A percentile compares a stretch with the other conserved stretches of the same genome.
Evolutionary conservation across 2,888 invertebrate species (phyloP).

Genomic region (Andrena bicolor): DNA sequence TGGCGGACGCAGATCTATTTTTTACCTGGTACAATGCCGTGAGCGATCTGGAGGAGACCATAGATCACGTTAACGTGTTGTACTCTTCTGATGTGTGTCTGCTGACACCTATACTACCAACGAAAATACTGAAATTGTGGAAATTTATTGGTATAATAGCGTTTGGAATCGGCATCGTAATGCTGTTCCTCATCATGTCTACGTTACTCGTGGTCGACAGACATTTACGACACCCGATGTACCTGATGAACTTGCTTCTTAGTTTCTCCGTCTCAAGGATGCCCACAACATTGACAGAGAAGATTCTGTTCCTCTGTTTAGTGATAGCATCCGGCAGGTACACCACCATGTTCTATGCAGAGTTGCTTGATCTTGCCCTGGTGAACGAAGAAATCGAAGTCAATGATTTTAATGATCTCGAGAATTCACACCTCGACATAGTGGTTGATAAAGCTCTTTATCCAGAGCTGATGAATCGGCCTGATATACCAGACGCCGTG

Average conservation of each 20-base stretch:
- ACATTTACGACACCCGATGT: neutral
- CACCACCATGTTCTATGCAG: conserved; percentile 17
- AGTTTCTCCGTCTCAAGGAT: conserved; percentile 8
- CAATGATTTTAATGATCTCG: conserved; percentile 8
- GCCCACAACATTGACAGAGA: neutral
- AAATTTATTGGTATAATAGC: conserved; percentile 1
- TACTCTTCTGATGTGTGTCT: neutral
- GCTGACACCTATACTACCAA: neutral
- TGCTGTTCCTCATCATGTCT: neutral
- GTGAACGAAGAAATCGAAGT: neutral
- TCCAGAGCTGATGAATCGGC: neutral
- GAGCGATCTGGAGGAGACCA: neutral
- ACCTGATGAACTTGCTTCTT: conserved; percentile 14
- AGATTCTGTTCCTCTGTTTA: conserved; percentile 9
- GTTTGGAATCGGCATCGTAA: neutral
- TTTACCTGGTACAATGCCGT: neutral
- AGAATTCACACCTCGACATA: neutral
- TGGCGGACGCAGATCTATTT: neutral
- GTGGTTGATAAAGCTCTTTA: neutral
- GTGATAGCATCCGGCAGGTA: neutral
- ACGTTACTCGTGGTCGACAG: neutral
- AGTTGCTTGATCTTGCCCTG: conserved; percentile 1
- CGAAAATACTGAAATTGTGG: neutral
- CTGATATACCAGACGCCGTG: neutral
- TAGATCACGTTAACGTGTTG: neutral